These are phyloP conservation scores for Enteromius mattozi DNA, from an alignment of 2,797 vertebrate species.

Conservation along the genomic window DNA sequence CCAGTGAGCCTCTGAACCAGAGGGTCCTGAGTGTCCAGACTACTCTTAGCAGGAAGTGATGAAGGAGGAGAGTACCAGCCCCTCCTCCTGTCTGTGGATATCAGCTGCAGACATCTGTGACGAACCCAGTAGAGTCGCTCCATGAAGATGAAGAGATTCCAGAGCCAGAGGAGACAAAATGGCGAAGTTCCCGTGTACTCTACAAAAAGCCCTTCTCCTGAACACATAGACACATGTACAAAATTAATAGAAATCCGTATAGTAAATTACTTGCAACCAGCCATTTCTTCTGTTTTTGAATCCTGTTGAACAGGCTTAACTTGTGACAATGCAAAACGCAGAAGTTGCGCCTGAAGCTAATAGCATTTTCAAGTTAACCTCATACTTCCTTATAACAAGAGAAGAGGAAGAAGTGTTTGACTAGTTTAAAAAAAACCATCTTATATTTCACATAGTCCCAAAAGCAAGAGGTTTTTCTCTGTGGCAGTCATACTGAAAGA, in stretches of 20 bases:
- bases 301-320: not conserved
- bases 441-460: not conserved
- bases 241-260: not conserved
- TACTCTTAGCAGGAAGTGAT: constrained; percentile 58
- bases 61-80: constrained; percentile 70
- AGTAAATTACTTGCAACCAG: not conserved
- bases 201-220: constrained; percentile 9
- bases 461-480: not conserved
- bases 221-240: not conserved
- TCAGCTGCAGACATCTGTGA: constrained; percentile 76
- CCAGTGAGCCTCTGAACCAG: constrained; percentile 57
- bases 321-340: not conserved
- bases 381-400: not conserved
- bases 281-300: not conserved
- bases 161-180: constrained; percentile 6
- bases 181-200: not conserved
- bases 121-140: constrained; percentile 81
- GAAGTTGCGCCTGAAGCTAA: not conserved
- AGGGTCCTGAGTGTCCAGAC: constrained; percentile 52
- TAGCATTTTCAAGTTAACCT: not conserved
- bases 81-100: constrained; percentile 61
- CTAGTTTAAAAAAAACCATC: not conserved
- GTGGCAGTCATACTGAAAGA: not conserved
- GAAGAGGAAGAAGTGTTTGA: constrained; percentile 18
- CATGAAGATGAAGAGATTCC: constrained; percentile 71